phyloP scores from a whole-genome alignment of 2,888 invertebrate species.

The Anthophora plumipes region DNA sequence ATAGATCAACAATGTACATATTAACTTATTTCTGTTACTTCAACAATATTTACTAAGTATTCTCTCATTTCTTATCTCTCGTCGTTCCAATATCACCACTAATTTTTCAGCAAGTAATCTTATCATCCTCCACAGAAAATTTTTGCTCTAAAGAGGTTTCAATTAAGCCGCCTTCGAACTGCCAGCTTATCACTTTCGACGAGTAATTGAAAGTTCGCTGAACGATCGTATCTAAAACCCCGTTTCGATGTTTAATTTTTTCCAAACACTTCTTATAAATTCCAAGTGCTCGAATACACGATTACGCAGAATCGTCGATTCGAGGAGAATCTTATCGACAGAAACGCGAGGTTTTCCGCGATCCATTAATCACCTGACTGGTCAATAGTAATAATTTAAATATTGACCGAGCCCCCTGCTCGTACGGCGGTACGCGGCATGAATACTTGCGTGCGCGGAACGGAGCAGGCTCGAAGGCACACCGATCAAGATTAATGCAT shows the following conservation, averaged over 20 bases:
- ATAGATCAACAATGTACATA: no score
- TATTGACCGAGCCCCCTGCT: slow-evolving; percentile 77
- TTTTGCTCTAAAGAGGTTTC: background rate
- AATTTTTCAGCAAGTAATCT: background rate
- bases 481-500: slow-evolving; percentile 81
- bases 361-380: slow-evolving; percentile 73
- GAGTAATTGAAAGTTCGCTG: slow-evolving; percentile 19
- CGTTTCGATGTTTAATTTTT: background rate
- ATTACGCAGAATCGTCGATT: background rate
- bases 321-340: background rate
- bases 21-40: no score
- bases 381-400: slow-evolving; percentile 80
- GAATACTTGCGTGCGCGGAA: slow-evolving; percentile 71
- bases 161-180: background rate
- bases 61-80: no score
- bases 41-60: no score
- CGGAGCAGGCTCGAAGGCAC: slow-evolving; percentile 55
- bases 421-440: slow-evolving; percentile 60
- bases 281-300: background rate
- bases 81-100: background rate
- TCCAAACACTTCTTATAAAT: background rate
- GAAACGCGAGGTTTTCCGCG: slow-evolving; percentile 36
- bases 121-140: background rate
- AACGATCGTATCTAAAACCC: background rate
- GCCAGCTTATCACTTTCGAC: background rate